phyloP scores from a whole-genome alignment of 2,797 vertebrate species.

The Dallia pectoralis region DNA sequence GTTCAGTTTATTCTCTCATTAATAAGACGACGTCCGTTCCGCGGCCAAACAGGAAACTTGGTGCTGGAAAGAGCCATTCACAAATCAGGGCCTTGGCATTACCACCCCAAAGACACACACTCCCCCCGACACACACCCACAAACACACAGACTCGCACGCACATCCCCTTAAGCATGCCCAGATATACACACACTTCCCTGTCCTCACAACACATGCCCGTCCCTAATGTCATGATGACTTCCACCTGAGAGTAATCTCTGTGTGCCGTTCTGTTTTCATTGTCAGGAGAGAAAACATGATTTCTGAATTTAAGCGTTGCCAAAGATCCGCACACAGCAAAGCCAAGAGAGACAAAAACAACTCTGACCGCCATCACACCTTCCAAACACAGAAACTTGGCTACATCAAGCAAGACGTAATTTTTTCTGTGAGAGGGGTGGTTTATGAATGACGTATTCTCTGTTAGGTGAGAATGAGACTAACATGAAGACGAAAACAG shows the following conservation, averaged over 20 bases:
- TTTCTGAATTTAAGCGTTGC: slow-evolving; percentile 22
- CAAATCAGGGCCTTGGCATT: neutral
- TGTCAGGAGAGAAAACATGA: slow-evolving; percentile 33
- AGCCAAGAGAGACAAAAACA: slow-evolving; percentile 32
- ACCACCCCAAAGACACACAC: neutral
- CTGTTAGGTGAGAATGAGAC: slow-evolving; percentile 23
- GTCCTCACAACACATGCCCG: neutral
- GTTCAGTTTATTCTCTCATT: slow-evolving; percentile 32
- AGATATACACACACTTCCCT: neutral
- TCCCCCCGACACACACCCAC: neutral
- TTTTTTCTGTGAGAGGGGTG: slow-evolving; percentile 22
- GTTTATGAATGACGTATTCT: slow-evolving; percentile 13
- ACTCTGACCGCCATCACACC: slow-evolving; percentile 27
- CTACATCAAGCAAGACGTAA: slow-evolving; percentile 32
- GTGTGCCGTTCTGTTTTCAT: slow-evolving; percentile 26
- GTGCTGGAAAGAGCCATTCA: slow-evolving; percentile 20
- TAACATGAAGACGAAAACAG: neutral
- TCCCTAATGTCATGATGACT: slow-evolving; percentile 40
- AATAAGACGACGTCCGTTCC: slow-evolving; percentile 30
- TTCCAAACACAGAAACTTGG: slow-evolving; percentile 20
- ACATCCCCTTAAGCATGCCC: neutral
- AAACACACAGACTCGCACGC: neutral
- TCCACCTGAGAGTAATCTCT: slow-evolving; percentile 46
- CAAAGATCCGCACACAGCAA: slow-evolving; percentile 15
- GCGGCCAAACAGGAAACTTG: slow-evolving; percentile 44